Percentiles rank a stretch among this genome's conserved stretches.
Conservation (phyloP, 1,140 invertebrate species). For the Periplaneta americana region DNA sequence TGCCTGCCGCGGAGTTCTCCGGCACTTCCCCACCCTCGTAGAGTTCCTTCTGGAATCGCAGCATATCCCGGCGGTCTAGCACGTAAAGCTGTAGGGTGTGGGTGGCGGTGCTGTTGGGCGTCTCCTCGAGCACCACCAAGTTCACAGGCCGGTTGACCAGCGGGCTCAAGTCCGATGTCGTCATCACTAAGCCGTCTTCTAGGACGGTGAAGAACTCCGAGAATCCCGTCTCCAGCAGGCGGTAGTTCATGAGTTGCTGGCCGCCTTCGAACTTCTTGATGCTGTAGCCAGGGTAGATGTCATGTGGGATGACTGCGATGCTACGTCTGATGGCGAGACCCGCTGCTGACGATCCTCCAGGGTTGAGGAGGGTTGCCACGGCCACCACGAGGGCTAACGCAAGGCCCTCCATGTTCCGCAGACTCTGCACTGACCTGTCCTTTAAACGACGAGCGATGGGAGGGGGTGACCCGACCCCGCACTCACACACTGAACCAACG, state of each 20-base stretch:
- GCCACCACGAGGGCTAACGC: constrained; percentile 9
- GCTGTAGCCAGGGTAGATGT: constrained; percentile 78
- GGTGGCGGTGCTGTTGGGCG: constrained; percentile 67
- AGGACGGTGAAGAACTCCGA: constrained; percentile 80
- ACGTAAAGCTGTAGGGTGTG: constrained; percentile 77
- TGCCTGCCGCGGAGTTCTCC: constrained; percentile 68
- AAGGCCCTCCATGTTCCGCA: not conserved
- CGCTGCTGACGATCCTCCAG: not conserved
- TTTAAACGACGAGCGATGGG: not conserved
- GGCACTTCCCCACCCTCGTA: constrained; percentile 55
- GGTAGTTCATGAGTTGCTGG: constrained; percentile 48
- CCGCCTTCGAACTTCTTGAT: constrained; percentile 60
- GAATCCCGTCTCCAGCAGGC: constrained; percentile 67
- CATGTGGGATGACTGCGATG: constrained; percentile 50
- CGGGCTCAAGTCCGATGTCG: constrained; percentile 72
- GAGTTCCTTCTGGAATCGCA: constrained; percentile 62
- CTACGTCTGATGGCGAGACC: constrained; percentile 20
- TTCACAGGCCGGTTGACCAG: constrained; percentile 74
- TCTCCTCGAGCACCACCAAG: constrained; percentile 73
- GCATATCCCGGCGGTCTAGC: constrained; percentile 70
- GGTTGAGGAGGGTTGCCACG: constrained; percentile 5
- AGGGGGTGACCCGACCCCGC: not conserved
- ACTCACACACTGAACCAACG: not conserved
- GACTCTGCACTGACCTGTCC: not conserved
- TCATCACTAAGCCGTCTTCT: constrained; percentile 85